Conservation (phyloP, 2,113 vertebrate genomes). For the Toxotes jaculatrix region DNA sequence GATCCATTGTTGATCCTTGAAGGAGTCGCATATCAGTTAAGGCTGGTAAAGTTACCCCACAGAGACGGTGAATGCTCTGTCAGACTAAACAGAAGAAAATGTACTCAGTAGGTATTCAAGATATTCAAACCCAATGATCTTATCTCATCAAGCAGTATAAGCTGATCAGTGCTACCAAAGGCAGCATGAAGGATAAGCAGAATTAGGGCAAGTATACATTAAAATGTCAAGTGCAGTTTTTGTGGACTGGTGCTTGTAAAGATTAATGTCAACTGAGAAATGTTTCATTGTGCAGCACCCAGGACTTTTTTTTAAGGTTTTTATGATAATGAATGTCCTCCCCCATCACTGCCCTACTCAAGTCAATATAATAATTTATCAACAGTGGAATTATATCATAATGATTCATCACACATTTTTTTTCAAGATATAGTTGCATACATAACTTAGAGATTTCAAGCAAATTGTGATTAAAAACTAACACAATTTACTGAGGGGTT, state of each 20-base stretch:
- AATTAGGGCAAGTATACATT: neutral
- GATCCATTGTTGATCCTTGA: constrained; percentile 9
- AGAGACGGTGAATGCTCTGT: constrained; percentile 5
- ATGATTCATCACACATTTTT: neutral
- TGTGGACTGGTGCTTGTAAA: neutral
- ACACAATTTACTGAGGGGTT: neutral
- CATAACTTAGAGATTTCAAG: neutral
- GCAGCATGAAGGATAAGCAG: neutral
- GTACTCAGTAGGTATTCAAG: neutral
- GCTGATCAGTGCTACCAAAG: neutral
- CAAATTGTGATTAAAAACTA: neutral
- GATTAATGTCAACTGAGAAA: neutral
- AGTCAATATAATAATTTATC: neutral
- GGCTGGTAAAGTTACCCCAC: neutral
- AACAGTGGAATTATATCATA: neutral
- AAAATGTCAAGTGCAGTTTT: neutral
- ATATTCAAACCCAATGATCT: neutral
- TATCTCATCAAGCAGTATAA: neutral
- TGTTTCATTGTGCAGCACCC: neutral
- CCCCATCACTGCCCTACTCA: neutral
- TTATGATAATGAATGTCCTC: neutral
- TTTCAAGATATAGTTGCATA: too few species aligned
- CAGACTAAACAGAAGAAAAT: constrained; percentile 3
- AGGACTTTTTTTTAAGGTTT: neutral
- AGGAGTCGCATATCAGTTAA: neutral